phyloP scores from a whole-genome alignment of 1,140 invertebrate species.

The Panulirus ornatus region DNA sequence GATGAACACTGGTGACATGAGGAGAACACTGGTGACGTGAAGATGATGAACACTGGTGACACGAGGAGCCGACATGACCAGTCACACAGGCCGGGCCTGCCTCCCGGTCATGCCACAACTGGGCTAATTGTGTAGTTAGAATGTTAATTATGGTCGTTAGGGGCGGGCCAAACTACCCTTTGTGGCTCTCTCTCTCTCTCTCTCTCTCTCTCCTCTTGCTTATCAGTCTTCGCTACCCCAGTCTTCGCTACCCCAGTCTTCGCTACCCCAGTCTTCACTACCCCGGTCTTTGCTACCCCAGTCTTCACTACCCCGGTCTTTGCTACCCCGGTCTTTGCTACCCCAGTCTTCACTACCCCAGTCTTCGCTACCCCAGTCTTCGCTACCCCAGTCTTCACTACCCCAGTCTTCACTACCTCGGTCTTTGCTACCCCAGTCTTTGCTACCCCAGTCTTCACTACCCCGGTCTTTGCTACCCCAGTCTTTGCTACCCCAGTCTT shows the following conservation, averaged over 20 bases:
- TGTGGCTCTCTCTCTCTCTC: background rate
- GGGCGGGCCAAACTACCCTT: too few relatives aligned
- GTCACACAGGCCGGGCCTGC: too few relatives aligned
- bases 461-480: conserved; percentile 6
- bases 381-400: background rate
- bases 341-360: background rate
- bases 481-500: background rate
- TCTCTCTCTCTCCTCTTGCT: background rate
- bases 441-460: background rate
- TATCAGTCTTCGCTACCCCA: background rate
- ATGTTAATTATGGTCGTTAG: too few relatives aligned
- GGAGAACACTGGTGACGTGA: too few relatives aligned
- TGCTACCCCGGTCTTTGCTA: background rate
- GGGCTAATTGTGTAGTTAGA: too few relatives aligned
- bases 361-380: background rate
- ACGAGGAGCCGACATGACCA: too few relatives aligned
- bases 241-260: background rate
- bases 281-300: background rate
- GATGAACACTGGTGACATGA: too few relatives aligned
- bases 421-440: too few relatives aligned
- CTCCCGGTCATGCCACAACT: too few relatives aligned
- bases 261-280: background rate
- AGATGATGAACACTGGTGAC: too few relatives aligned
- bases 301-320: background rate
- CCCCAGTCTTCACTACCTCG: background rate